Percentiles rank a stretch among this genome's conserved stretches.
Conservation (phyloP, 2,888 invertebrate genomes). For the Heliconius aoede region DNA sequence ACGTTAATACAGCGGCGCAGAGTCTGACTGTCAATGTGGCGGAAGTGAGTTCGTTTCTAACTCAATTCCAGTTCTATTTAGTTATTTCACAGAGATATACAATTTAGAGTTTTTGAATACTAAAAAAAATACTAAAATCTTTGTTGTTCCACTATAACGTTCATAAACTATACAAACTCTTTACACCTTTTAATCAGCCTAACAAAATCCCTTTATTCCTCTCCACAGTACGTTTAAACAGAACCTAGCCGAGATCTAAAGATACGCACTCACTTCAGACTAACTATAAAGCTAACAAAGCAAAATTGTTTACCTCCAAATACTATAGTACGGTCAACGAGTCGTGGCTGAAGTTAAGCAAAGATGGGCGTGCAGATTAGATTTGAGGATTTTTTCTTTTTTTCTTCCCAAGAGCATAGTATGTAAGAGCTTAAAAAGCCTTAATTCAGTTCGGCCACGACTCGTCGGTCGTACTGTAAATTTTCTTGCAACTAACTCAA, state of each 20-base stretch:
- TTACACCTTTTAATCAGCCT: neutral
- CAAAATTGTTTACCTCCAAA: neutral
- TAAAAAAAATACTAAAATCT: too few species aligned
- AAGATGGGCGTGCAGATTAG: too few species aligned
- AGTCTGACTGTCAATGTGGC: neutral
- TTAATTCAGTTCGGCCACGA: neutral
- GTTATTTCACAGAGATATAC: too few species aligned
- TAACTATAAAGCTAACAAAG: conserved; percentile 16
- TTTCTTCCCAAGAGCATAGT: neutral
- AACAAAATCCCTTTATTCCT: neutral
- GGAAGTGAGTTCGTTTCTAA: neutral
- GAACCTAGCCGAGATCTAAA: neutral
- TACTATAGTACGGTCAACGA: neutral
- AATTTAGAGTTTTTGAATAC: too few species aligned
- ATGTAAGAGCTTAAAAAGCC: too few species aligned
- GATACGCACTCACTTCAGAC: conserved; percentile 11
- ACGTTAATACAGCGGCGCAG: neutral
- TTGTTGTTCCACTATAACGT: too few species aligned
- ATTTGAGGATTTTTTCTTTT: neutral
- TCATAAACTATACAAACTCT: neutral
- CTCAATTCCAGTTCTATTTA: neutral
- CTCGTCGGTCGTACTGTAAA: neutral
- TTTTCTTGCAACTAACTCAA: conserved; percentile 8
- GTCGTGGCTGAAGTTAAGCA: neutral
- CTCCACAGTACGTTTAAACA: neutral